Evolutionary conservation across 1,140 invertebrate species (phyloP), one percentile per base, ranked within the genome.

Genomic region (Diuraphis noxia): DNA sequence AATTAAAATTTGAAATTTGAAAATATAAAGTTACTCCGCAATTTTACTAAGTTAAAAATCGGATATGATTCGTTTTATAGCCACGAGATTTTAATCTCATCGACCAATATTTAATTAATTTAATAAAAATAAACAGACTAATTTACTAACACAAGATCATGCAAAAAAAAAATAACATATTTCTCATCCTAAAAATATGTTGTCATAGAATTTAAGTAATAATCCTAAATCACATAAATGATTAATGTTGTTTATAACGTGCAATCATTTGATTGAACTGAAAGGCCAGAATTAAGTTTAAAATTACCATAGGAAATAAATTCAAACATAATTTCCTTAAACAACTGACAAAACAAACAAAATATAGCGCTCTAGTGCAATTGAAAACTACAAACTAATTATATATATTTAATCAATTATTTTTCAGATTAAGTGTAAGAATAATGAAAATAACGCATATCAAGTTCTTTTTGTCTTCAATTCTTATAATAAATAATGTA

Each of bases 371-470:
- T 91, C 89, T 91, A 91, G 89, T 91, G 89, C 89, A 91, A 91
- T 91, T 91, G 89, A 91, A 90, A 91, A 91, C 89, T 91, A 91
- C 89, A 91, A 91, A 91, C 89, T 91, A 91, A 91, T 91, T 91
- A 91, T 91, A 91, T 91, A 91, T 91, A 91, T 91, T 91, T 91
- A 91, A 91, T 91, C 77, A 91, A 90, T 81, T 91, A 40, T n/a
- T 91, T 1, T 91, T 82, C 56, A 91, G 77, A 79, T 90, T 52
- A 81, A 82, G 89, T 91, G 72, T 91, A 91, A 91, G 89, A 91
- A 91, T 81, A 90, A 81, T 91, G 34, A 49, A 90, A 91, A 49
- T 49, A n/a, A 79, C 30, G 21, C n/a, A 72, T n/a, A 90, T 79
- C 88, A 82, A 91, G 43, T 82, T 81, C 6, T 38, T 90, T 40